Base-by-base conservation (phyloP, 2,888 invertebrate genomes). In the Caenorhabditis japonica region DNA sequence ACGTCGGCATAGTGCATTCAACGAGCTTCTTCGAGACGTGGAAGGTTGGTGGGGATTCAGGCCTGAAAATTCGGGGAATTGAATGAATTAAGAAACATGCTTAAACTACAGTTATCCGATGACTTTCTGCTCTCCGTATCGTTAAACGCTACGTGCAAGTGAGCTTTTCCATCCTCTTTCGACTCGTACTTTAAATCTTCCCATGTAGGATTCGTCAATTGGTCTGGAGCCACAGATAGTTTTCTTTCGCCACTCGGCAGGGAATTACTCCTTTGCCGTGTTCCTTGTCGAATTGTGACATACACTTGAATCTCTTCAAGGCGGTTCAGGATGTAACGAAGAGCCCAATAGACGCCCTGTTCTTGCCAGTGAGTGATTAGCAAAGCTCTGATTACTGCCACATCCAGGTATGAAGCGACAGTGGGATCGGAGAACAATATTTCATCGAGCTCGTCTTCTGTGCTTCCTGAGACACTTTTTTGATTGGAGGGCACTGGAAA, bases 361-460 rank as follows among this genome's bases (percentile, higher is more conserved):
- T 97, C 97, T 87, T 94, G 93, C 99, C 99, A 99, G 87, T 96
- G 95, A 0, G 94, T 92, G 72, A 96, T 93, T 88, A 99, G 96
- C 13, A 99, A 91, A 88, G 97, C 97, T 55, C 97, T 91, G 59
- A 99, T 89, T 0, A 97, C 96, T 2, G 96, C 95, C 0, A 99
- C 94, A 88, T 99, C 99, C 61, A 99, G 90, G 88, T 95, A 97
- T 1, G 95, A 96, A 0, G 99, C 99, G n/a, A 79, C 64, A 12
- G 76, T 82, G 0, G 82, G 82, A 56, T 82, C 79, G 2, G 49
- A 34, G 2, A 76, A 52, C 1, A 64, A 46, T 1, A 46, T 30
- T 19, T 80, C 82, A 33, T 80, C 77, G 2, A 69, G 23, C 21
- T 75, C 79, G 12, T 82, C 79, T 19, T 80, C 80, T 2, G 75